phyloP scores from a whole-genome alignment of 2,113 vertebrate species.

The Gambusia holbrooki region DNA sequence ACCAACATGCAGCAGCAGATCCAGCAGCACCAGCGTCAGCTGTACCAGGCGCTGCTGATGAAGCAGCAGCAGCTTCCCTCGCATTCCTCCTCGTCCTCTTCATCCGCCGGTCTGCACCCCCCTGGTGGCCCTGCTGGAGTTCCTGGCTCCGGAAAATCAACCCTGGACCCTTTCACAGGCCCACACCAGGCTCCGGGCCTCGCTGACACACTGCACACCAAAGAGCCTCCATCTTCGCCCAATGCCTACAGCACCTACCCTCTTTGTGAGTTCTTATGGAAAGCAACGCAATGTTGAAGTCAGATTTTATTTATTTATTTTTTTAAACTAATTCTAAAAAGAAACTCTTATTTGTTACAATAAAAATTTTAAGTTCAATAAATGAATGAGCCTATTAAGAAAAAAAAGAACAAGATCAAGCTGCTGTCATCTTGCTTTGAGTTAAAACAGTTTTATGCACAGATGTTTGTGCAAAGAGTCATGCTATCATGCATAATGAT shows the following conservation, averaged over 20 bases:
- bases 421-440: neutral
- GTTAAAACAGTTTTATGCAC: neutral
- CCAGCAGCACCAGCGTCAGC: conserved; percentile 99
- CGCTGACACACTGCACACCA: conserved; percentile 94
- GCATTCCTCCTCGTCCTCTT: conserved; percentile 87
- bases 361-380: no score
- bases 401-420: neutral
- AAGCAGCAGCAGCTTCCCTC: conserved; percentile 89
- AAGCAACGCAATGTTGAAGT: neutral
- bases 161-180: conserved; percentile 91
- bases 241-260: conserved; percentile 92
- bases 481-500: neutral
- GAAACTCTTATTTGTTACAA: no score
- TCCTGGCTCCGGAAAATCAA: conserved; percentile 90
- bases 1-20: conserved; percentile 99
- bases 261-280: conserved; percentile 84
- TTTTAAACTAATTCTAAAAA: no score
- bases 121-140: conserved; percentile 81
- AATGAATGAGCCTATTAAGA: neutral
- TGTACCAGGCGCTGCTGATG: conserved; percentile 97
- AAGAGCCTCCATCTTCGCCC: conserved; percentile 95
- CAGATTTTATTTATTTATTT: neutral
- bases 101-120: conserved; percentile 89
- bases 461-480: no score
- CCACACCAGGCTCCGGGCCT: conserved; percentile 90